Percentiles rank a stretch among this genome's conserved stretches.
Evolutionary conservation across 1,140 invertebrate genomes (phyloP).

Genomic region (Xylocopa sonorina): DNA sequence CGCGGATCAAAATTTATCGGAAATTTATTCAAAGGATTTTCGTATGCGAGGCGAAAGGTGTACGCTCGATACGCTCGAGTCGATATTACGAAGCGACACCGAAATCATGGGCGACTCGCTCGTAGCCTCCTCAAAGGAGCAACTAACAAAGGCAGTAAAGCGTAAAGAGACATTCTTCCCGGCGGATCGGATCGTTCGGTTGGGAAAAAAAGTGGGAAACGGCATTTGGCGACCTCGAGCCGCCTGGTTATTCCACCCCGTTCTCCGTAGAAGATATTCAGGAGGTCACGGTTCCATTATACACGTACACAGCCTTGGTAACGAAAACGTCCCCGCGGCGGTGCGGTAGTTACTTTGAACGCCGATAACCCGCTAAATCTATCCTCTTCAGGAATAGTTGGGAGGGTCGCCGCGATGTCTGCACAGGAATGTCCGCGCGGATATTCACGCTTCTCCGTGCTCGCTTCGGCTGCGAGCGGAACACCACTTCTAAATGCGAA

Average conservation of each 20-base stretch:
- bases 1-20: background rate
- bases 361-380: constrained; percentile 53
- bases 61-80: too few species aligned
- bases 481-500: background rate
- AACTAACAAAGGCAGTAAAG: constrained; percentile 21
- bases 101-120: constrained; percentile 4
- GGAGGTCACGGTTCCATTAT: constrained; percentile 47
- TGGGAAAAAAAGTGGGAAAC: constrained; percentile 18
- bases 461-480: background rate
- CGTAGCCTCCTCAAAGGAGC: background rate
- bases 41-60: background rate
- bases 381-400: constrained; percentile 54
- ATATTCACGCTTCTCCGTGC: background rate
- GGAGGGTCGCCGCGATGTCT: constrained; percentile 5
- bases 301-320: constrained; percentile 26
- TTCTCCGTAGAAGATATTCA: constrained; percentile 25
- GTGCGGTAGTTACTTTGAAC: constrained; percentile 59
- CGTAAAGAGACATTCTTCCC: constrained; percentile 37
- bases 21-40: constrained; percentile 18
- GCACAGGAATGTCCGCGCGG: constrained; percentile 1
- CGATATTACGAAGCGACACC: background rate
- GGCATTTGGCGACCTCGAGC: constrained; percentile 32
- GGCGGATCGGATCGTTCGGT: constrained; percentile 20
- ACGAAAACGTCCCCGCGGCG: constrained; percentile 14
- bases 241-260: constrained; percentile 8